These are phyloP conservation scores for Rhopalosiphum maidis DNA, from an alignment of 1,140 invertebrate genomes.

Conservation along the genomic window DNA sequence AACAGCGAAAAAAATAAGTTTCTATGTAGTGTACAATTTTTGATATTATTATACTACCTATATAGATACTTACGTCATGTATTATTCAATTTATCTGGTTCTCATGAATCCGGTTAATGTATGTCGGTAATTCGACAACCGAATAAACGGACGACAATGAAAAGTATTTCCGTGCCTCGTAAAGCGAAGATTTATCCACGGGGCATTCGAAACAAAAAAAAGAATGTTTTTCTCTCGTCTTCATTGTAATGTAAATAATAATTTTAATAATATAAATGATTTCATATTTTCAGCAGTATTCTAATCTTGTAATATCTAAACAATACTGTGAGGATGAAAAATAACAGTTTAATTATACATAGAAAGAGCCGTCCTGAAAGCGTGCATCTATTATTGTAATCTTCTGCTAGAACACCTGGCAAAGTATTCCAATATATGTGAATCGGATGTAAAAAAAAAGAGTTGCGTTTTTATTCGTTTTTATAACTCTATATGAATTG, in stretches of 20 bases:
- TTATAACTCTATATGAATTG: neutral
- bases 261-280: neutral
- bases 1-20: neutral
- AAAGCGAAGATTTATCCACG: neutral
- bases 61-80: neutral
- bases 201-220: constrained; percentile 21
- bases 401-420: constrained; percentile 7
- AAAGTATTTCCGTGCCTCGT: neutral
- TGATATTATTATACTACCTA: neutral
- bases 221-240: neutral
- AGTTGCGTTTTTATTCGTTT: neutral
- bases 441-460: neutral
- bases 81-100: neutral
- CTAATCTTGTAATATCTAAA: neutral
- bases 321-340: neutral
- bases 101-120: neutral
- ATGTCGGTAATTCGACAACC: neutral
- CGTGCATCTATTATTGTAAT: neutral
- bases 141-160: constrained; percentile 26
- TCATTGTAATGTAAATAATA: constrained; percentile 41
- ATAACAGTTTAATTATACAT: constrained; percentile 31
- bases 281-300: neutral
- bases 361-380: neutral
- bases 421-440: neutral
- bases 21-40: neutral